Conservation (phyloP, 2,113 vertebrate species). For the Atlantisia rogersi region DNA sequence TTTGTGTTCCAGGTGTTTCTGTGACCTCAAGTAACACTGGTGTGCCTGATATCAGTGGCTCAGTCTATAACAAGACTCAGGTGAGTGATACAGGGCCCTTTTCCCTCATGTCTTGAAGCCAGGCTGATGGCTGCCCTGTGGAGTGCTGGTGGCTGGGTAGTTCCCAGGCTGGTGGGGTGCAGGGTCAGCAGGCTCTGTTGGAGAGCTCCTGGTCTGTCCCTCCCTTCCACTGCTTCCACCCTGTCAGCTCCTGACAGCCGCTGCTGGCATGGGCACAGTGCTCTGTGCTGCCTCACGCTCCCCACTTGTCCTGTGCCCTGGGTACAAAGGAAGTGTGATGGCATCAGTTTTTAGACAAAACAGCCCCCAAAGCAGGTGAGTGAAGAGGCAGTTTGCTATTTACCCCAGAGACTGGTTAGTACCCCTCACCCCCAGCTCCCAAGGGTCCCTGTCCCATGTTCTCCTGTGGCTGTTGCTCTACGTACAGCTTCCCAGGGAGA, state of each 20-base stretch:
- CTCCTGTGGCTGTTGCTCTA: not conserved
- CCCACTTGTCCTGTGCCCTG: not conserved
- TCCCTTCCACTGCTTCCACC: not conserved
- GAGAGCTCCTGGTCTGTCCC: not conserved
- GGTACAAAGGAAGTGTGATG: not conserved
- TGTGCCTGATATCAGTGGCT: conserved; percentile 91
- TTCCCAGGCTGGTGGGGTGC: not conserved
- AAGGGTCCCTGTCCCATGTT: rapidly evolving
- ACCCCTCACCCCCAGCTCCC: not conserved
- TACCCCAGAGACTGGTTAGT: not conserved
- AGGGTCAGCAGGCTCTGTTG: not conserved
- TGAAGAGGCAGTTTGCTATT: not conserved
- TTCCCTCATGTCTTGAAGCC: not conserved
- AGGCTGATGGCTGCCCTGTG: not conserved
- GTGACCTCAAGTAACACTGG: conserved; percentile 87
- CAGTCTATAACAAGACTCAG: conserved; percentile 95
- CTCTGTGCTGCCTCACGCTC: rapidly evolving
- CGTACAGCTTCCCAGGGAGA: rapidly evolving
- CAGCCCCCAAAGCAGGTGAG: not conserved
- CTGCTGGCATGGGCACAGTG: not conserved
- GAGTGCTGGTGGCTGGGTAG: not conserved
- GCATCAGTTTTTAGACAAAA: not conserved
- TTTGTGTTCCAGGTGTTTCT: conserved; percentile 80
- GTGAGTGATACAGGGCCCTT: conserved; percentile 64
- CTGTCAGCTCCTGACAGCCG: not conserved